Evolutionary conservation across 2,113 vertebrate genomes (phyloP).

Genomic region (Gallinago paraguaiae): DNA sequence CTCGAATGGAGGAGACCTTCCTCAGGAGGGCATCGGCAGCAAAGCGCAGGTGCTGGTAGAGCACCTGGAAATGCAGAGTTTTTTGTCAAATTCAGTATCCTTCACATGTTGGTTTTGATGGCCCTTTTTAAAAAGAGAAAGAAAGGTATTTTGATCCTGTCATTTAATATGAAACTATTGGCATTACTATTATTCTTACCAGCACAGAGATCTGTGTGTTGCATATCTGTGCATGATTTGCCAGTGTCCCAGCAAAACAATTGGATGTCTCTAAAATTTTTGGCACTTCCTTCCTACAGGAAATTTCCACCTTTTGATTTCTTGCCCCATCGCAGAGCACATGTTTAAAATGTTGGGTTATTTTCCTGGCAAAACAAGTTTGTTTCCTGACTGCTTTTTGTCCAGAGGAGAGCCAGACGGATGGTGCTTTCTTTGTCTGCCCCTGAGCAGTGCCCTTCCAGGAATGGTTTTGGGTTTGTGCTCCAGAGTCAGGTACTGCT

Average conservation of each 20-base stretch:
- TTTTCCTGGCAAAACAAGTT: not conserved
- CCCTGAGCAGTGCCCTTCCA: not conserved
- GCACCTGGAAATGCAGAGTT: not conserved
- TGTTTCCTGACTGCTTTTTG: not conserved
- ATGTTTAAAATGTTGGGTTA: not conserved
- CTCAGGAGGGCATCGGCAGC: not conserved
- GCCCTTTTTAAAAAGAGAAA: not conserved
- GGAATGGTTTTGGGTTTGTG: not conserved
- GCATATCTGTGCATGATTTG: fast-evolving
- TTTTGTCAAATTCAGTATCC: fast-evolving
- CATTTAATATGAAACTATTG: not conserved
- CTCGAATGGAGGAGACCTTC: fast-evolving
- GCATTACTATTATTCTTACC: fast-evolving
- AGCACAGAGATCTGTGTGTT: fast-evolving
- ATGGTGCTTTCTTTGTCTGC: not conserved
- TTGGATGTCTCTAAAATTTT: not conserved
- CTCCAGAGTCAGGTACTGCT: not conserved
- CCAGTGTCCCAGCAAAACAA: not conserved
- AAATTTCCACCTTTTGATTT: not conserved
- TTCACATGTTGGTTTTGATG: fast-evolving
- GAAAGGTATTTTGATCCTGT: not conserved
- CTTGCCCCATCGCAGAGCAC: not conserved
- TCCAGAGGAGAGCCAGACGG: not conserved
- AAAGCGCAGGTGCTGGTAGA: fast-evolving
- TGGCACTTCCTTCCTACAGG: too few species aligned